A percentile compares a stretch with the other conserved stretches of the same genome.
Evolutionary conservation across 2,113 vertebrate genomes (phyloP).

Genomic region (Ceratotherium simum): DNA sequence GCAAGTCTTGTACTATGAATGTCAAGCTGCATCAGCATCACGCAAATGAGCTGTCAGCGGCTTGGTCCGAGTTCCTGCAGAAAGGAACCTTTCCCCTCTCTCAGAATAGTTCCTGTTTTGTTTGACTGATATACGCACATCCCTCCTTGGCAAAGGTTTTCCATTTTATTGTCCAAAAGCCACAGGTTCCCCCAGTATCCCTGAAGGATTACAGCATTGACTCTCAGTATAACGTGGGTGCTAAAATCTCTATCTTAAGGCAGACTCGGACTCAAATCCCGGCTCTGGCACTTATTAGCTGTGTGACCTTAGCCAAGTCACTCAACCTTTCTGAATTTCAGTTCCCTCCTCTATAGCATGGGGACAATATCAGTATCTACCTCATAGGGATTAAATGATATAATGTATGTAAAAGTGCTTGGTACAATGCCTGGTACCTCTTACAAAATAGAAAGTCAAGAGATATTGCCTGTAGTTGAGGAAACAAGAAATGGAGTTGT

Average conservation of each 20-base stretch:
- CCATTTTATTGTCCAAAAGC: neutral
- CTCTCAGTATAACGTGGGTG: neutral
- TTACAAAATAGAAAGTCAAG: neutral
- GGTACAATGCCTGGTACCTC: neutral
- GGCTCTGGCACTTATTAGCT: neutral
- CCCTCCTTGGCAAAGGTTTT: neutral
- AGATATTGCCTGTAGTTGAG: neutral
- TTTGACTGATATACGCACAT: neutral
- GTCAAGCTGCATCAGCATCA: slow-evolving; percentile 44
- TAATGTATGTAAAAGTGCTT: neutral
- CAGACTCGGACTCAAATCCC: neutral
- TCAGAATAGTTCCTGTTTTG: neutral
- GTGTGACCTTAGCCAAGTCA: neutral
- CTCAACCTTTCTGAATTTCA: neutral
- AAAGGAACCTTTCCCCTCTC: neutral
- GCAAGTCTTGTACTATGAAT: slow-evolving; percentile 70
- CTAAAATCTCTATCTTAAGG: neutral
- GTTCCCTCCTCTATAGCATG: neutral
- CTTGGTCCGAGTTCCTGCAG: slow-evolving; percentile 34
- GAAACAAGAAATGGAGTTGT: neutral
- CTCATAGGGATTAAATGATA: neutral
- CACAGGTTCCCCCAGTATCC: neutral
- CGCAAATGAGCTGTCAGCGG: slow-evolving; percentile 63
- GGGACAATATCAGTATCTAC: neutral
- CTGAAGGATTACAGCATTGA: neutral